Percentiles rank a stretch among this genome's conserved stretches.
phyloP scores from a whole-genome alignment of 2,113 vertebrate genomes.

The Alectura lathami region DNA sequence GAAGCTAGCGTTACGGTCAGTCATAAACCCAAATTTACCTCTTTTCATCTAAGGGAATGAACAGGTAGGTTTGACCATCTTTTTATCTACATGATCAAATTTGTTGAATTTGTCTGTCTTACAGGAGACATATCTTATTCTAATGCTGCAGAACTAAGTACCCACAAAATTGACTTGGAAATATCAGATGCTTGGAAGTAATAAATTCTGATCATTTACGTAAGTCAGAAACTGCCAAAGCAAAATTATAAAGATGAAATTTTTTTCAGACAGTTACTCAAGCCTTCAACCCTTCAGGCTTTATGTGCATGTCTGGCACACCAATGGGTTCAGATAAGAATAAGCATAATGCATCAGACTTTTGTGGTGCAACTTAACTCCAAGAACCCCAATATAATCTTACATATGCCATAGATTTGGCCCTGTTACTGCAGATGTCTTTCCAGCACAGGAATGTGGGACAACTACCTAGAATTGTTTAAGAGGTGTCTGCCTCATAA shows the following conservation, averaged over 20 bases:
- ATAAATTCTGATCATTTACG: neutral
- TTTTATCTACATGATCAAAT: neutral
- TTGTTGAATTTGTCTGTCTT: neutral
- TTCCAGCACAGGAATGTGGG: neutral
- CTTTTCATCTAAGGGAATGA: neutral
- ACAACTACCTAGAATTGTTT: neutral
- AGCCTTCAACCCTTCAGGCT: neutral
- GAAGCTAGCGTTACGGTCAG: neutral
- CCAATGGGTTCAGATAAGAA: neutral
- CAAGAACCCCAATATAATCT: neutral
- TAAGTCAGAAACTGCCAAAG: neutral
- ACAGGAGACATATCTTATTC: neutral
- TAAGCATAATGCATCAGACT: neutral
- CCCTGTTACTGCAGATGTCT: neutral
- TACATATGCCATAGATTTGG: neutral
- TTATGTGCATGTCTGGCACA: neutral
- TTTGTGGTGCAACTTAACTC: neutral
- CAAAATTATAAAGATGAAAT: neutral
- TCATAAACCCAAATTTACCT: neutral
- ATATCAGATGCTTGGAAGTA: neutral
- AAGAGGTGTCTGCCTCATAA: neutral
- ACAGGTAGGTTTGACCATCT: neutral
- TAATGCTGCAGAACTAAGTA: slow-evolving; percentile 14
- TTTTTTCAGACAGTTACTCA: neutral
- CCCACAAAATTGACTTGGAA: neutral